A percentile compares a stretch with the other conserved stretches of the same genome.
These are phyloP conservation scores for Noctua comes DNA, from an alignment of 2,888 invertebrate genomes.

Conservation along the genomic window DNA sequence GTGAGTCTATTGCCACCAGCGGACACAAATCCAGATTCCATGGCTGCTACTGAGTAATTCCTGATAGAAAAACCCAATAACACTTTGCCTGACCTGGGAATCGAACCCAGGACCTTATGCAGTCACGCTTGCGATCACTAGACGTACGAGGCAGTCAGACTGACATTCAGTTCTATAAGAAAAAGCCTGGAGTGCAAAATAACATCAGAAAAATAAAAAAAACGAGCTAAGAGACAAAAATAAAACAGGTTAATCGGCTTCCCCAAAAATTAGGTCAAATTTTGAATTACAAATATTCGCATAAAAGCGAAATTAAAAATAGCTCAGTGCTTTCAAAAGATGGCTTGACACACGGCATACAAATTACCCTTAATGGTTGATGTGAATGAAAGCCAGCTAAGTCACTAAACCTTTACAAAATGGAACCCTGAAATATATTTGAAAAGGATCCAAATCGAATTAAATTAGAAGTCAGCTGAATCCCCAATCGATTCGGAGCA, in stretches of 20 bases:
- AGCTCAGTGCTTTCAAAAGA: constrained; percentile 1
- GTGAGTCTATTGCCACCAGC: too few relatives aligned
- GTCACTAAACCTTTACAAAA: constrained; percentile 37
- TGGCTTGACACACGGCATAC: constrained; percentile 25
- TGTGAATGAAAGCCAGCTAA: constrained; percentile 12
- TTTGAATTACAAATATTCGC: constrained; percentile 32
- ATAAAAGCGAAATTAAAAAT: constrained; percentile 31
- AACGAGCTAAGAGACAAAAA: not conserved
- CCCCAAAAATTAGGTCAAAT: constrained; percentile 25
- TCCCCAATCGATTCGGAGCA: constrained; percentile 42
- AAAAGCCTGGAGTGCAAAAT: too few relatives aligned
- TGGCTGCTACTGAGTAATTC: too few relatives aligned
- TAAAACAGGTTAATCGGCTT: not conserved
- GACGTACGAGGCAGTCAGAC: not conserved
- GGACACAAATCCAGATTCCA: too few relatives aligned
- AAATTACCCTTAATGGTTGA: constrained; percentile 21
- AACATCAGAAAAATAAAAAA: not conserved
- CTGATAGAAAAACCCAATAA: not conserved
- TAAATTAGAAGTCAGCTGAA: constrained; percentile 46
- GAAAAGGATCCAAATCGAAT: constrained; percentile 40
- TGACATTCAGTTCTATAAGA: not conserved
- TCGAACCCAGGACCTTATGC: not conserved
- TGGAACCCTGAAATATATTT: constrained; percentile 30
- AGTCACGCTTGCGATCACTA: not conserved
- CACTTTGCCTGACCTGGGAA: not conserved